Conservation (phyloP, 2,797 vertebrate genomes). For the Chloroceryle inda region DNA sequence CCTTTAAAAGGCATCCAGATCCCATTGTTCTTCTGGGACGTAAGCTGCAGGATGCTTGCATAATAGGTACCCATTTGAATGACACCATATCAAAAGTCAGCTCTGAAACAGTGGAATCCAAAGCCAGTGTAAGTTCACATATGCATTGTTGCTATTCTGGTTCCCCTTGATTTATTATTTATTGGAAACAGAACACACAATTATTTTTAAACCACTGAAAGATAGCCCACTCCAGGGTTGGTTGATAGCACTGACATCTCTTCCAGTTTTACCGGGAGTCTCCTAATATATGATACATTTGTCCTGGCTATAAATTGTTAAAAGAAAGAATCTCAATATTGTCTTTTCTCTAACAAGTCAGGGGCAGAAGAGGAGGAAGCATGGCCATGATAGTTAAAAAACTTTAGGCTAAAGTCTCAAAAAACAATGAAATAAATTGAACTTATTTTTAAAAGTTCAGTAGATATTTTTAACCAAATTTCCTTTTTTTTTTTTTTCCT, state of each 20-base stretch:
- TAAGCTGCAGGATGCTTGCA: neutral
- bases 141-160: neutral
- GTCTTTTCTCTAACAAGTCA: neutral
- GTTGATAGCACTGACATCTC: neutral
- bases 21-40: neutral
- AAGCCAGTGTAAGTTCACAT: neutral
- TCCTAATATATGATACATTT: neutral
- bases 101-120: neutral
- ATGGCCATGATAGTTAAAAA: neutral
- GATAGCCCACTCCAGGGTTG: neutral
- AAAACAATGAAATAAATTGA: neutral
- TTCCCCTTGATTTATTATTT: constrained; percentile 52
- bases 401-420: neutral
- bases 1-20: neutral
- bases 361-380: fast-evolving
- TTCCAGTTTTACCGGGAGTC: neutral
- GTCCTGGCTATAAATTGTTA: neutral
- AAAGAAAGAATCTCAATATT: neutral
- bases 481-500: neutral
- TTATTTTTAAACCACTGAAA: constrained; percentile 24
- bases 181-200: neutral
- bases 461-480: neutral
- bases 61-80: neutral
- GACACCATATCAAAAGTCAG: neutral
- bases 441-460: neutral